Evolutionary conservation across 1,140 invertebrate genomes (phyloP), one percentile per base, ranked within the genome.

Genomic region (Drosophila azteca): DNA sequence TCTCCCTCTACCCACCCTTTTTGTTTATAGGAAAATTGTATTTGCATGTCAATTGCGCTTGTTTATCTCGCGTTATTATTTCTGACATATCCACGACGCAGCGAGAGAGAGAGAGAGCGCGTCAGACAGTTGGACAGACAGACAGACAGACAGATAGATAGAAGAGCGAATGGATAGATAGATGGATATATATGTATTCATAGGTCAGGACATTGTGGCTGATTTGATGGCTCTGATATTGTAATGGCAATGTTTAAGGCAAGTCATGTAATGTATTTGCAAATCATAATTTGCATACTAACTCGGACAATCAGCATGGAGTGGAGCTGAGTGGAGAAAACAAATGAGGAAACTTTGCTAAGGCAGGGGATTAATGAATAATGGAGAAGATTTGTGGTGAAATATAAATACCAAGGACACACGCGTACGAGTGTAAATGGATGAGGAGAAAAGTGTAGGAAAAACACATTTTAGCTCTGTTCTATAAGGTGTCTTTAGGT

Each of bases 41-140:
- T 87, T 87, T 87, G 82, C 82, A 87, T 87, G 82, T 82, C 82
- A 87, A 87, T 87, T 87, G 83, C 63, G 78, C 63, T 79, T 87
- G 83, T 88, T 87, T 87, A 88, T 88, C 82, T 79, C 75, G 83
- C 70, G 74, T 76, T 87, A 87, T 87, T 87, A 82, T 82, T 82
- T 82, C 63, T 72, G 83, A 87, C 83, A 87, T 87, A 61, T 64
- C 64, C 77, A 74, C 46, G 63, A 64, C 58, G 64, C 73, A 70
- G 55, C 63, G 55, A 50, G 55, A 50, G 17, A 35, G 71, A 65
- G 31, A 46, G 29, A 46, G 58, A 73, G 64, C n/a, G 35, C 62
- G 31, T 48, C 26, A 45, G 45, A 61, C 54, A 50, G 50, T 54
- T 35, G 26, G 35, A 53, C 52, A 49, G 62, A 43, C 4, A 15